Conservation (phyloP, 2,113 vertebrate species). For the Vanacampus margaritifer region DNA sequence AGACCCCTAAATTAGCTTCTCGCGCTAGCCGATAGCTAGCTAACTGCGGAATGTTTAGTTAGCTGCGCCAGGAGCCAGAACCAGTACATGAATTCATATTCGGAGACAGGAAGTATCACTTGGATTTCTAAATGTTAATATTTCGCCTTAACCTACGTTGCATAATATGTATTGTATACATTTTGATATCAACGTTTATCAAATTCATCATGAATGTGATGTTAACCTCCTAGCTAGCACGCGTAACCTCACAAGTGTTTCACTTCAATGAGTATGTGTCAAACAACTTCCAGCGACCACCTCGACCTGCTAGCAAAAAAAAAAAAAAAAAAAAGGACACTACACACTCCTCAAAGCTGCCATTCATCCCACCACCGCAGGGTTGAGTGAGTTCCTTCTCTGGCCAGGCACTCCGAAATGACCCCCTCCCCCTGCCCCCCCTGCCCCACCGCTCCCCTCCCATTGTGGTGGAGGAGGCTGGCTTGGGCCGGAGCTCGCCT, state of each 20-base stretch:
- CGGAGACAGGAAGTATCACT: too few relatives aligned
- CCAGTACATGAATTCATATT: too few relatives aligned
- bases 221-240: too few relatives aligned
- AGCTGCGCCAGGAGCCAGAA: too few relatives aligned
- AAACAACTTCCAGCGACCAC: not conserved
- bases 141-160: too few relatives aligned
- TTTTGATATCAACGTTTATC: too few relatives aligned
- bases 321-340: constrained; percentile 37
- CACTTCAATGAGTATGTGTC: not conserved
- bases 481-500: constrained; percentile 53
- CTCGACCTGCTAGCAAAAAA: not conserved
- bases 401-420: constrained; percentile 62
- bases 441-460: constrained; percentile 35
- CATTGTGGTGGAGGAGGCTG: constrained; percentile 59
- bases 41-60: too few relatives aligned
- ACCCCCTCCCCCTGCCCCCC: constrained; percentile 7
- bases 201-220: too few relatives aligned
- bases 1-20: too few relatives aligned
- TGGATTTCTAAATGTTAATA: too few relatives aligned
- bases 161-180: too few relatives aligned
- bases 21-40: too few relatives aligned
- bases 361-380: constrained; percentile 56
- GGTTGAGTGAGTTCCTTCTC: constrained; percentile 64
- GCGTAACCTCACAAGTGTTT: not conserved
- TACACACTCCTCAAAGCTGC: constrained; percentile 53